Base-by-base conservation (phyloP, 2,797 vertebrate genomes). In the Dipus sagitta region DNA sequence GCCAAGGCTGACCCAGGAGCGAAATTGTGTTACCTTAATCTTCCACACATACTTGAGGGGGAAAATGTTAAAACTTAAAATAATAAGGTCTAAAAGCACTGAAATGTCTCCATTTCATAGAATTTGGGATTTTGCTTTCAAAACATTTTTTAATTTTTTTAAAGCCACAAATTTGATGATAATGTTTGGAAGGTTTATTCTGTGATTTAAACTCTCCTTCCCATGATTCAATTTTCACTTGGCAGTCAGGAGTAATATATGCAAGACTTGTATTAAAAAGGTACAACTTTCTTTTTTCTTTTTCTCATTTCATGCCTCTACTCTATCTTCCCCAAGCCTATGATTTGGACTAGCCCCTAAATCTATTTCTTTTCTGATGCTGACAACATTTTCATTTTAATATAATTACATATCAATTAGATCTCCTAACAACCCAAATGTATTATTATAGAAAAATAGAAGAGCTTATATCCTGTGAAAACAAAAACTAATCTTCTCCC, bases 51-150 rank as follows among this genome's bases (percentile, higher is more conserved):
- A 77, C 8, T 72, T 81, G n/a, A 77, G 81, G 79, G 38, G 74
- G 23, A 88, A 91, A 94, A 90, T 85, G 42, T 93, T 87, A 95
- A 95, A 94, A 87, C 30, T 74, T 88, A 96, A 92, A 96, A 90
- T 95, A 96, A 92, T 83, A 94, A 28, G 20, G 38, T 34, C 38
- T 87, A 88, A 67, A 91, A 90, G 15, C 75, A 94, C 75, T 91
- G 92, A 95, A 93, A 75, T 86, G 26, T 28, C 21, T 93, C 52
- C 52, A 77, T 89, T 96, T 91, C 65, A 47, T 78, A 96, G 80
- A 96, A 93, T 89, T 93, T 93, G 3, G 14, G 87, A 81, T 64
- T 76, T 12, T 78, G 80, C 60, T 77, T 93, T 94, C 82, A 85
- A 96, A 93, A 75, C 9, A 10, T 83, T 91, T 82, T 76, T 74